Evolutionary conservation across 2,888 invertebrate species (phyloP).

Genomic region (Halictus quadricinctus): DNA sequence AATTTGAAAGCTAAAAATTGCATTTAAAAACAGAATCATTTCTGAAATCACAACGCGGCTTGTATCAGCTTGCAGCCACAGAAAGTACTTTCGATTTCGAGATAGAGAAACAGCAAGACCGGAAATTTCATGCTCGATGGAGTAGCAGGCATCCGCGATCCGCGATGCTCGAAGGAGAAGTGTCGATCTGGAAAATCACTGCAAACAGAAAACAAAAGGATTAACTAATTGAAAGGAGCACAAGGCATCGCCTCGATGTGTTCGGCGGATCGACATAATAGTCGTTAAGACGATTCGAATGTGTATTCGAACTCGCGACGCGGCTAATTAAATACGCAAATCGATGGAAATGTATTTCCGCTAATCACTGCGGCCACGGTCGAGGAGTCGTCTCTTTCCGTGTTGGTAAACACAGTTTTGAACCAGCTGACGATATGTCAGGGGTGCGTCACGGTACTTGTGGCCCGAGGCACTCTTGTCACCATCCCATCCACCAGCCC

Average conservation of each 20-base stretch:
- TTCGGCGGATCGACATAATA: background rate
- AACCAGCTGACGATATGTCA: background rate
- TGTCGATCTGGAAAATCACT: background rate
- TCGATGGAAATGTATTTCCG: conserved; percentile 29
- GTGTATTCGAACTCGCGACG: background rate
- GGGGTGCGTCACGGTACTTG: background rate
- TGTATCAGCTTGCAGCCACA: background rate
- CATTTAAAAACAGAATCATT: background rate
- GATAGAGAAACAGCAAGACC: background rate
- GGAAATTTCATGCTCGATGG: background rate
- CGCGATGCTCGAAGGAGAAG: background rate
- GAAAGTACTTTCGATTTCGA: background rate
- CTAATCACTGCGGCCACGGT: background rate
- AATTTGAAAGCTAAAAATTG: background rate
- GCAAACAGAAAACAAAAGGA: background rate
- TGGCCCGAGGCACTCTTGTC: background rate
- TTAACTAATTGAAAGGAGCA: background rate
- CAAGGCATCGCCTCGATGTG: background rate
- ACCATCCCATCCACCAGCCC: background rate
- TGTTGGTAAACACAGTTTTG: background rate
- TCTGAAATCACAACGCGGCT: background rate
- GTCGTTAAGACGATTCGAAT: background rate
- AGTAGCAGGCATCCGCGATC: background rate
- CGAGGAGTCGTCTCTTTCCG: background rate
- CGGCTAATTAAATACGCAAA: conserved; percentile 15